phyloP scores from a whole-genome alignment of 2,113 vertebrate species.

The Phrynosoma platyrhinos region DNA sequence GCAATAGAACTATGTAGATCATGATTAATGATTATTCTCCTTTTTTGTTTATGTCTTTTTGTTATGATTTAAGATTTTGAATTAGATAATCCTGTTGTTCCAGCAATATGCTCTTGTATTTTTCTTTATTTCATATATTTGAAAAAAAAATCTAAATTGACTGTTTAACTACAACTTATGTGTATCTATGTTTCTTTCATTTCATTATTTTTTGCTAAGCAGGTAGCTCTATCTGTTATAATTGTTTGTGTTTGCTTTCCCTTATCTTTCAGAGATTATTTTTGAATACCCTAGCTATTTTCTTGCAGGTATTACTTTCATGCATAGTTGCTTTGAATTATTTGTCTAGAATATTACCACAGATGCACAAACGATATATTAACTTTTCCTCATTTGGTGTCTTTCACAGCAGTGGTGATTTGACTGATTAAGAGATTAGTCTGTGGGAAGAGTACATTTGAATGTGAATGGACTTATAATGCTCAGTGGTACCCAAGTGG shows the following conservation, averaged over 20 bases:
- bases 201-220: neutral
- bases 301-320: neutral
- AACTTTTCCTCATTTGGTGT: slow-evolving; percentile 45
- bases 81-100: too few species aligned
- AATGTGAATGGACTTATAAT: slow-evolving; percentile 61
- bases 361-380: slow-evolving; percentile 64
- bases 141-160: neutral
- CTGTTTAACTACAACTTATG: neutral
- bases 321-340: slow-evolving; percentile 58
- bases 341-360: slow-evolving; percentile 51
- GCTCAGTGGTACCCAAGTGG: slow-evolving; percentile 57
- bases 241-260: slow-evolving; percentile 33
- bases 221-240: neutral
- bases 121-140: neutral
- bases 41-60: neutral
- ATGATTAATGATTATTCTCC: neutral
- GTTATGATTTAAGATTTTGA: neutral
- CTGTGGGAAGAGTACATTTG: slow-evolving; percentile 56
- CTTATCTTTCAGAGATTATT: neutral
- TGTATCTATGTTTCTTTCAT: neutral
- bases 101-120: neutral
- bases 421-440: slow-evolving; percentile 72
- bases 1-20: neutral
- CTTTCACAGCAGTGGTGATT: slow-evolving; percentile 60
- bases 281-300: neutral